A percentile compares a stretch with the other conserved stretches of the same genome.
phyloP scores from a whole-genome alignment of 2,113 vertebrate genomes.

The Myotis brandtii region DNA sequence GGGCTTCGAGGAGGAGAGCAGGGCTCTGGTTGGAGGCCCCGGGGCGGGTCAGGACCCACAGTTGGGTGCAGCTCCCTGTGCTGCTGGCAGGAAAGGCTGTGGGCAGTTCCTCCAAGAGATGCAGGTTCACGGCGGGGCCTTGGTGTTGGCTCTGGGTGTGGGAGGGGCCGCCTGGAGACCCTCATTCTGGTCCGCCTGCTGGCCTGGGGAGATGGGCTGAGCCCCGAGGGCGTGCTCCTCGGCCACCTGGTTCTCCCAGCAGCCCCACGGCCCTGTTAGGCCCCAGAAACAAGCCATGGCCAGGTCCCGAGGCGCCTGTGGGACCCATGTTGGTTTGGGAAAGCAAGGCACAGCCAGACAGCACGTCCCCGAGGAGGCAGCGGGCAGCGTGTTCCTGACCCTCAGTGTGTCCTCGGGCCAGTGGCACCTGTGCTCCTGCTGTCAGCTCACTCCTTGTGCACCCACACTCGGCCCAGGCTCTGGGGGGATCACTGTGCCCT shows the following conservation, averaged over 20 bases:
- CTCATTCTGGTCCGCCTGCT: not conserved
- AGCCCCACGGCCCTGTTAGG: not conserved
- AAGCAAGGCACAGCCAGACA: not conserved
- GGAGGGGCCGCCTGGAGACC: not conserved
- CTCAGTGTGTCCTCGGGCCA: not conserved
- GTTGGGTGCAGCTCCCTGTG: no score
- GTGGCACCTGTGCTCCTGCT: not conserved
- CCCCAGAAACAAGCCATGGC: not conserved
- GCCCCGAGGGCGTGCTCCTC: not conserved
- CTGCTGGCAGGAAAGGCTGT: not conserved
- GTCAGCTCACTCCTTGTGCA: not conserved
- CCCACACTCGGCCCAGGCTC: not conserved
- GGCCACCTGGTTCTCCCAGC: not conserved
- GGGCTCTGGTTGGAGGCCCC: not conserved
- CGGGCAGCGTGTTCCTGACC: not conserved
- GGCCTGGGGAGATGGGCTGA: not conserved
- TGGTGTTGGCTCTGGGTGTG: not conserved
- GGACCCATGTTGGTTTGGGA: not conserved
- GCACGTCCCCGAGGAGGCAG: not conserved
- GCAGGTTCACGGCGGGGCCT: not conserved
- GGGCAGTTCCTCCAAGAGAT: not conserved
- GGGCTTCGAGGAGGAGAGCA: not conserved
- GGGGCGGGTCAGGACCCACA: not conserved
- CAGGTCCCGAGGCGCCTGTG: not conserved
- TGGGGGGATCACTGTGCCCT: not conserved